phyloP scores from a whole-genome alignment of 2,888 invertebrate genomes.

The Adelognathus sp. region DNA sequence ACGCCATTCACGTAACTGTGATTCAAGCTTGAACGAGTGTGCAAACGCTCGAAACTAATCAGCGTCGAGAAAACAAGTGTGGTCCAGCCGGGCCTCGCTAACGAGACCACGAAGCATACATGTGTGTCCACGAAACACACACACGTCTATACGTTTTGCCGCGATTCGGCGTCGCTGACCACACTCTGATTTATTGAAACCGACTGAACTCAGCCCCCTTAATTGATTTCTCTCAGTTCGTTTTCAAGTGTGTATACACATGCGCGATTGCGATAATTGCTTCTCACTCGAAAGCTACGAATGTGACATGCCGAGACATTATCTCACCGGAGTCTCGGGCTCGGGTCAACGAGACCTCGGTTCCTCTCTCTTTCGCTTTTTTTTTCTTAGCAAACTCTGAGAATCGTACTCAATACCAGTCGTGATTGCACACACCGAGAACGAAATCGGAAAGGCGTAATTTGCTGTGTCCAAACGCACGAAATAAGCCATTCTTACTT shows the following conservation, averaged over 20 bases:
- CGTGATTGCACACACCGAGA: background rate
- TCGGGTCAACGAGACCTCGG: conserved; percentile 3
- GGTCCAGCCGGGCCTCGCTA: too few species aligned
- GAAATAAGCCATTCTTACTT: too few species aligned
- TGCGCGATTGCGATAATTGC: conserved; percentile 65
- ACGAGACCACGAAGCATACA: background rate
- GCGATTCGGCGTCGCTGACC: conserved; percentile 37
- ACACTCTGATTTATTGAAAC: conserved; percentile 53
- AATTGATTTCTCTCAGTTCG: conserved; percentile 63
- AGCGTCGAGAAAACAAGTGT: background rate
- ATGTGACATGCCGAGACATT: background rate
- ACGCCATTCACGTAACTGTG: too few species aligned
- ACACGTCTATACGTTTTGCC: background rate
- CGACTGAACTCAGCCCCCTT: conserved; percentile 65
- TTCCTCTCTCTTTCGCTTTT: conserved; percentile 5
- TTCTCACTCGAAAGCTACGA: conserved; percentile 41
- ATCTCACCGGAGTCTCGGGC: background rate
- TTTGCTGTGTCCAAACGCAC: too few species aligned
- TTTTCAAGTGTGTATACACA: too few species aligned
- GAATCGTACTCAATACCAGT: background rate
- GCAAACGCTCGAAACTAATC: too few species aligned
- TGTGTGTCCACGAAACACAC: background rate
- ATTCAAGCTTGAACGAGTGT: too few species aligned
- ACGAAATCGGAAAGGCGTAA: too few species aligned
- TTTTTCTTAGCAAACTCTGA: conserved; percentile 12